Base-by-base conservation (phyloP, 1,140 invertebrate species). In the Pinna nobilis region DNA sequence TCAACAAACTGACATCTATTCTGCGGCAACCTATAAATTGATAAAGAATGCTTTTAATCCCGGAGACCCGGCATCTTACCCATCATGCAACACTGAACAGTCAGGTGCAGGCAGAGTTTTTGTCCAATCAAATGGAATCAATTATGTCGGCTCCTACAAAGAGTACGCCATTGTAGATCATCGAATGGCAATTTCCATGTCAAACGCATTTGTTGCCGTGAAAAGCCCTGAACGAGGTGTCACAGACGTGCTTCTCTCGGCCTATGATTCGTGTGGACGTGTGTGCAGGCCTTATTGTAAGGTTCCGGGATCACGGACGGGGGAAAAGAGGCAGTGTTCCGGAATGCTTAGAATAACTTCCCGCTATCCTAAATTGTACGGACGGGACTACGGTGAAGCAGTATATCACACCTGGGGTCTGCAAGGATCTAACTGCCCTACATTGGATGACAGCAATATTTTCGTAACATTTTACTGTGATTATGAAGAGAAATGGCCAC, bases 391-490 rank as follows among this genome's bases (percentile, higher is more conserved):
- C 50, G 83, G 81, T 18, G 76, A 81, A 28, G 83, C 84, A 37
- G 67, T 81, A 1, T 55, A 81, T 3, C 63, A 76, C 28, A 77
- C 83, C 6, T 86, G 81, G 74, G 80, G 81, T 44, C 81, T 84
- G 63, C 71, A 60, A 11, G 80, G 80, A 47, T 59, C 67, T 7
- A 75, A 70, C 11, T 85, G 81, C 70, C 85, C 85, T 0, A 67
- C 44, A 23, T 77, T 83, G 20, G 75, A 70, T 6, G 64, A 64
- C 1, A 74, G 82, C 23, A 69, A 78, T 30, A 74, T 85, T 13
- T 80, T 79, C 57, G 49, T 86, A 15, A 81, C 82, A 5, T 86
- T 85, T 35, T 82, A 85, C 49, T 86, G 85, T 69, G 83, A 85
- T 65, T 86, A 83, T 63, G 73, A 70, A 18, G 76, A 82, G 15